These are phyloP conservation scores for Xestobium rufovillosum DNA, from an alignment of 2,888 invertebrate genomes.

Conservation along the genomic window DNA sequence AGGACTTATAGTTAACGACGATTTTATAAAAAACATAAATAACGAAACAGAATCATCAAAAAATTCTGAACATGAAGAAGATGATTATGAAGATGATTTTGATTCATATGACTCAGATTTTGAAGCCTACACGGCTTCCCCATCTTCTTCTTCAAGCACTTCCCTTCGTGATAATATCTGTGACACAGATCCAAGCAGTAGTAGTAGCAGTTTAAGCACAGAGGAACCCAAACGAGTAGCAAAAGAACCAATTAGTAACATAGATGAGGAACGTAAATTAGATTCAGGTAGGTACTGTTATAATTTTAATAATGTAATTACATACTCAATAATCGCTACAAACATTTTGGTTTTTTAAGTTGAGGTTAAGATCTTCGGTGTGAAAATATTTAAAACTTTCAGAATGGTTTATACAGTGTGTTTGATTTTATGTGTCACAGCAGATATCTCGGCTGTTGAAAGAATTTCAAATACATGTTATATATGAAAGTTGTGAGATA, in stretches of 20 bases:
- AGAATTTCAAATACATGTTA: too few species aligned
- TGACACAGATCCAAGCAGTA: conserved; percentile 7
- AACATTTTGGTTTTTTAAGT: too few species aligned
- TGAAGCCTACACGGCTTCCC: conserved; percentile 35
- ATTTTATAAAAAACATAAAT: conserved; percentile 30
- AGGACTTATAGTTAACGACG: conserved; percentile 17
- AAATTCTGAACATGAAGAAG: too few species aligned
- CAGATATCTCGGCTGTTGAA: too few species aligned
- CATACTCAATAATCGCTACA: too few species aligned
- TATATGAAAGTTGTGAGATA: too few species aligned
- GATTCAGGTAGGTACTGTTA: conserved; percentile 58
- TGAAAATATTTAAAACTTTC: too few species aligned
- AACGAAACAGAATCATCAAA: conserved; percentile 28
- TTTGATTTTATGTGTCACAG: too few species aligned
- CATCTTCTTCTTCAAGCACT: conserved; percentile 24
- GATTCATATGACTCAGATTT: conserved; percentile 54
- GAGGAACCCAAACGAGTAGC: conserved; percentile 16
- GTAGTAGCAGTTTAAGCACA: conserved; percentile 7
- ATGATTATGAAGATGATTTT: conserved; percentile 49
- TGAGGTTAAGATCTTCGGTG: too few species aligned
- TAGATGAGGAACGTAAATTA: conserved; percentile 48
- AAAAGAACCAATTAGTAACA: conserved; percentile 26
- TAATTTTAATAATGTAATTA: too few species aligned
- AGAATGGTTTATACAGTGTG: too few species aligned
- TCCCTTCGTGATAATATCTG: conserved; percentile 25